These are phyloP conservation scores for Decapterus maruadsi DNA, from an alignment of 2,797 vertebrate genomes.

Conservation along the genomic window DNA sequence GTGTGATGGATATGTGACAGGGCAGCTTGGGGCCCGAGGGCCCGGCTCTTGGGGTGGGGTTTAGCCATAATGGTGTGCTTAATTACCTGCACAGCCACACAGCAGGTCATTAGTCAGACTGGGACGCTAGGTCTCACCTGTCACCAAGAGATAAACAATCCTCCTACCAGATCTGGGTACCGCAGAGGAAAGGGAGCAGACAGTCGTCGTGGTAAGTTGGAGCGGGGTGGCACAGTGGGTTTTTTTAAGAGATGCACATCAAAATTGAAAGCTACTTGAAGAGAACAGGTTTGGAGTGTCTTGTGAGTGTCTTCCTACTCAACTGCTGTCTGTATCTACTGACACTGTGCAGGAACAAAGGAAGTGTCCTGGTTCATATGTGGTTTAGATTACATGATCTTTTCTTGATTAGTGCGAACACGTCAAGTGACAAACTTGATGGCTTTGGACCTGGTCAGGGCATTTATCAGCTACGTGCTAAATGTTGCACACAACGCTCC, in stretches of 20 bases:
- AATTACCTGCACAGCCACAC: conserved; percentile 86
- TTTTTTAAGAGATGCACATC: conserved; percentile 34
- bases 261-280: conserved; percentile 8
- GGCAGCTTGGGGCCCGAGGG: conserved; percentile 70
- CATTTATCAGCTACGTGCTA: conserved; percentile 56
- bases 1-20: conserved; percentile 86
- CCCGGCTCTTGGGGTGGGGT: conserved; percentile 78
- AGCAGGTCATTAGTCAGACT: conserved; percentile 85
- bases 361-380: conserved; percentile 1
- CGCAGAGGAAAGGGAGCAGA: conserved; percentile 54
- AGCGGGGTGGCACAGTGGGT: conserved; percentile 20
- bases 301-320: not conserved
- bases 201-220: conserved; percentile 28
- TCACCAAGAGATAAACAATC: conserved; percentile 84
- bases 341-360: conserved; percentile 2
- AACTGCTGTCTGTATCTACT: not conserved
- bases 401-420: conserved; percentile 52
- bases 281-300: too few species aligned
- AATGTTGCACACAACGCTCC: conserved; percentile 44
- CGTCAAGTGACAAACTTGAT: conserved; percentile 61
- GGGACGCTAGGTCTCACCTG: conserved; percentile 78
- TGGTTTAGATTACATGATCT: conserved; percentile 24
- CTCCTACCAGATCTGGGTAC: conserved; percentile 67
- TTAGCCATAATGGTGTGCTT: conserved; percentile 87
- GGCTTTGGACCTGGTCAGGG: conserved; percentile 41